phyloP scores from a whole-genome alignment of 2,888 invertebrate species.

The Eugnorisma glareosa region DNA sequence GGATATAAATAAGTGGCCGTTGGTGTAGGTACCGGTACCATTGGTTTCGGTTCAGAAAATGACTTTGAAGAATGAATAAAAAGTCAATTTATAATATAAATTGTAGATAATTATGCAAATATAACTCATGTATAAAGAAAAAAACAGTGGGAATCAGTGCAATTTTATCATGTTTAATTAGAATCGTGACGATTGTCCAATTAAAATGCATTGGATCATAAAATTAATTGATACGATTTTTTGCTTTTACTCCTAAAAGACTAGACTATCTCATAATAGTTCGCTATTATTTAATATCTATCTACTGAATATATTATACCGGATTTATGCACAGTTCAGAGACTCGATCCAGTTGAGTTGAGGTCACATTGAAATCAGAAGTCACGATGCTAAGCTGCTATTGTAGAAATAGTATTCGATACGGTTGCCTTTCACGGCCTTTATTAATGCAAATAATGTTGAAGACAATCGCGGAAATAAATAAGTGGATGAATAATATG shows the following conservation, averaged over 20 bases:
- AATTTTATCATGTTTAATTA: constrained; percentile 20
- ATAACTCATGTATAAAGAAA: neutral
- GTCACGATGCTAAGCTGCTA: constrained; percentile 50
- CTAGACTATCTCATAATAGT: constrained; percentile 23
- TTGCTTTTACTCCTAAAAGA: constrained; percentile 11
- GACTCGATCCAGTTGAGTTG: constrained; percentile 48
- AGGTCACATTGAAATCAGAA: constrained; percentile 60
- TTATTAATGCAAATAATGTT: constrained; percentile 41
- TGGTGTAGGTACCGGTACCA: neutral
- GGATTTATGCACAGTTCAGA: constrained; percentile 52
- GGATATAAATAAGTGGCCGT: constrained; percentile 34
- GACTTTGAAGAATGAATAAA: neutral
- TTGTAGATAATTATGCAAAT: neutral
- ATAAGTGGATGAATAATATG: constrained; percentile 10
- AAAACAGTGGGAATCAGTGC: neutral
- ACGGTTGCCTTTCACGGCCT: constrained; percentile 49
- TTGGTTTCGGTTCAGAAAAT: constrained; percentile 17
- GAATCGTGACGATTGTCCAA: constrained; percentile 1
- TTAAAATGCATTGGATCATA: constrained; percentile 22
- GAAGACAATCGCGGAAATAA: constrained; percentile 27
- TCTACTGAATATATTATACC: constrained; percentile 39
- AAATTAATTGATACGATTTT: constrained; percentile 20
- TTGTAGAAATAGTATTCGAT: constrained; percentile 42
- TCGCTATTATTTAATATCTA: constrained; percentile 16
- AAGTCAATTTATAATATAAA: neutral